Conservation (phyloP, 2,888 invertebrate genomes). For the Neoaliturus tenellus region DNA sequence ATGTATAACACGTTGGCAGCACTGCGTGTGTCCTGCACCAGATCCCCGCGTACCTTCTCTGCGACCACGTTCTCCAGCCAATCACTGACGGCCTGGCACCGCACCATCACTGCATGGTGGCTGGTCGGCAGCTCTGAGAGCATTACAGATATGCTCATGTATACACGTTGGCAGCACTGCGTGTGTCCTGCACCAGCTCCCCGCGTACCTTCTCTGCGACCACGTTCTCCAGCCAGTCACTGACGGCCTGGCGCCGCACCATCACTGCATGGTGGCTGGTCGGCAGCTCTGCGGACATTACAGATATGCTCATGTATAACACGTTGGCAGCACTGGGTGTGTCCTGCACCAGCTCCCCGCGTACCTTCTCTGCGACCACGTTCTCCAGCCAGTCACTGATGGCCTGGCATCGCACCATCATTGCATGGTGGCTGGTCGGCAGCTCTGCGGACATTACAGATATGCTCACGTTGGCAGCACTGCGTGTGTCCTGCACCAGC, state of each 20-base stretch:
- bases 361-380: constrained; percentile 73
- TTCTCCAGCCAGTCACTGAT: constrained; percentile 78
- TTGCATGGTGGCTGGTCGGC: constrained; percentile 72
- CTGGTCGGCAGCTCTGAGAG: constrained; percentile 72
- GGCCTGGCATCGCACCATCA: constrained; percentile 72
- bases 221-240: constrained; percentile 79
- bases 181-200: constrained; percentile 70
- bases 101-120: constrained; percentile 73
- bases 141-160: too few species aligned
- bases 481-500: constrained; percentile 69
- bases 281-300: constrained; percentile 20
- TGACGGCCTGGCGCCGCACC: constrained; percentile 76
- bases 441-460: too few species aligned
- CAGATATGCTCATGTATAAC: too few species aligned
- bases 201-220: constrained; percentile 73
- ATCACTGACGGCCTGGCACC: constrained; percentile 74
- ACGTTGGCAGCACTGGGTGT: constrained; percentile 69
- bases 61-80: constrained; percentile 78
- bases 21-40: constrained; percentile 69
- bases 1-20: constrained; percentile 70
- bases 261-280: constrained; percentile 44
- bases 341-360: constrained; percentile 71
- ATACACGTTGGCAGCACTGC: constrained; percentile 70
- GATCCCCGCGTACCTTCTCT: constrained; percentile 72
- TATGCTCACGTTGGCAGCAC: constrained; percentile 70